These are phyloP conservation scores for Diarsia rubi DNA, from an alignment of 2,888 invertebrate species.

Conservation along the genomic window DNA sequence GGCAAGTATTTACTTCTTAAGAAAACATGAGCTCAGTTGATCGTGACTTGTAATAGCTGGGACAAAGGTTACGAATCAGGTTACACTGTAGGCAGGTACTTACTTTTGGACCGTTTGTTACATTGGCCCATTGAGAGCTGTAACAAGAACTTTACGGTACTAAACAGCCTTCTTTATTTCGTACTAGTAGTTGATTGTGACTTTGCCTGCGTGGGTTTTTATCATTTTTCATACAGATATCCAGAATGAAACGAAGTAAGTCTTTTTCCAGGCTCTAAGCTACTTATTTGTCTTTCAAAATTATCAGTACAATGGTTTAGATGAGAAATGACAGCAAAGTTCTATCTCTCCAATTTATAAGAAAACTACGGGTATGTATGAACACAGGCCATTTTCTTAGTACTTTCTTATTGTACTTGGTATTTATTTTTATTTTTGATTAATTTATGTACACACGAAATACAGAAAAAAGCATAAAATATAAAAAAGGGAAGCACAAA, in stretches of 20 bases:
- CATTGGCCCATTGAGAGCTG: slow-evolving; percentile 32
- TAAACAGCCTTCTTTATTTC: slow-evolving; percentile 3
- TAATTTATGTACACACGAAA: no score
- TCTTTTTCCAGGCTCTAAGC: not conserved
- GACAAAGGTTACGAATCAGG: slow-evolving; percentile 34
- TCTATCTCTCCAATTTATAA: no score
- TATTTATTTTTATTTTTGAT: no score
- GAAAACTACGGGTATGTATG: no score
- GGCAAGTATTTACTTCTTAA: not conserved
- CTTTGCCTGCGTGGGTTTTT: not conserved
- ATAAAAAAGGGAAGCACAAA: no score
- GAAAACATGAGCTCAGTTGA: slow-evolving; percentile 9
- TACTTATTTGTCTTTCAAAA: not conserved
- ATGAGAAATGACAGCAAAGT: no score
- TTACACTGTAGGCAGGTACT: slow-evolving; percentile 16
- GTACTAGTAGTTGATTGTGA: not conserved
- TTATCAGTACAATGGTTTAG: not conserved
- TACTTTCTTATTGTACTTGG: no score
- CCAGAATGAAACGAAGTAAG: not conserved
- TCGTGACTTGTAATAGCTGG: slow-evolving; percentile 32
- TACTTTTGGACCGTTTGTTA: slow-evolving; percentile 41
- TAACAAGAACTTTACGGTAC: slow-evolving; percentile 27
- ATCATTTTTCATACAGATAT: not conserved
- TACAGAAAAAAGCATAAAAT: no score
- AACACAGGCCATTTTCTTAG: no score